These are phyloP conservation scores for Ophraella communa DNA, from an alignment of 2,888 invertebrate species.

Conservation along the genomic window DNA sequence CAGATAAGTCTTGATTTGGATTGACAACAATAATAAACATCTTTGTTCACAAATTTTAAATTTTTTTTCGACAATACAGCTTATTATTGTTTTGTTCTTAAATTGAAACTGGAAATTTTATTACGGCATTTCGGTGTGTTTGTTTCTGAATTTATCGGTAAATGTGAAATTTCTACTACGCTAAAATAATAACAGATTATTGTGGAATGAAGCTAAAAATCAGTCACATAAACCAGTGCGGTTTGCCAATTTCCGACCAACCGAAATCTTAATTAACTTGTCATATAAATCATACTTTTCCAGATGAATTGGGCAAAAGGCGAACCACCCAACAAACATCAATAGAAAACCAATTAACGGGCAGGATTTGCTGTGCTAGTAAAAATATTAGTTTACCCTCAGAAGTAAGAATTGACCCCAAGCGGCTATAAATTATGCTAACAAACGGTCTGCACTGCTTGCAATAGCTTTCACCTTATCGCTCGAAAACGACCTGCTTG, in stretches of 20 bases:
- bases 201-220: slow-evolving; percentile 2
- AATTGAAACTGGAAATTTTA: too few relatives aligned
- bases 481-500: slow-evolving; percentile 29
- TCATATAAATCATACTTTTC: slow-evolving; percentile 25
- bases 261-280: slow-evolving; percentile 23
- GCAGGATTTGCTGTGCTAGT: slow-evolving; percentile 30
- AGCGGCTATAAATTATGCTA: slow-evolving; percentile 36
- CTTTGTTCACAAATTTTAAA: too few relatives aligned
- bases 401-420: slow-evolving; percentile 34
- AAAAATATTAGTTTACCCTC: slow-evolving; percentile 35
- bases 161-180: not conserved
- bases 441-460: slow-evolving; percentile 37
- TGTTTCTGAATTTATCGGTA: not conserved
- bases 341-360: slow-evolving; percentile 33
- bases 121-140: too few relatives aligned
- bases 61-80: too few relatives aligned
- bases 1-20: too few relatives aligned
- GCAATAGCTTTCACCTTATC: slow-evolving; percentile 37
- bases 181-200: not conserved
- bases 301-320: slow-evolving; percentile 15
- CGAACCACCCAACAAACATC: slow-evolving; percentile 17
- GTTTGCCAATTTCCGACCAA: slow-evolving; percentile 1
- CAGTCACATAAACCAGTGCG: slow-evolving; percentile 3
- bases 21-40: too few relatives aligned
- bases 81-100: too few relatives aligned